Percentiles rank a stretch among this genome's conserved stretches.
Evolutionary conservation across 2,113 vertebrate species (phyloP).

Genomic region (Myotis lucifugus): DNA sequence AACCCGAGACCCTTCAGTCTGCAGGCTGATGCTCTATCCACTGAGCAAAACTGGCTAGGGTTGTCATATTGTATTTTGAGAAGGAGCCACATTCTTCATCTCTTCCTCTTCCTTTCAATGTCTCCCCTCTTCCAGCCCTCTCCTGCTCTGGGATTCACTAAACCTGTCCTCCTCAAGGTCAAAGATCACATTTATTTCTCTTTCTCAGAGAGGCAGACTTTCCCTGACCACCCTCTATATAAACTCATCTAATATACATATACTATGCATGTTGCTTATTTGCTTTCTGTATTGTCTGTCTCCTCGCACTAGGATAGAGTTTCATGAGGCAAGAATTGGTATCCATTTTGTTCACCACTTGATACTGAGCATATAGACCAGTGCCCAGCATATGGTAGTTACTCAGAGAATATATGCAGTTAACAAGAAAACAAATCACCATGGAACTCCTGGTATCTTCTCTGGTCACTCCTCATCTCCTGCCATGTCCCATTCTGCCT

Average conservation of each 20-base stretch:
- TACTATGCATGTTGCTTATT: not conserved
- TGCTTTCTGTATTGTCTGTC: not conserved
- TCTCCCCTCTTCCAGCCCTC: not conserved
- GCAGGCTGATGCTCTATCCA: too few species aligned
- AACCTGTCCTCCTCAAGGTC: not conserved
- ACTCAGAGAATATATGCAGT: not conserved
- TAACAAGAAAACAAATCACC: not conserved
- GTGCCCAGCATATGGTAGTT: not conserved
- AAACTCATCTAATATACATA: not conserved
- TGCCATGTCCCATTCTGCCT: not conserved
- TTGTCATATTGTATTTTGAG: not conserved
- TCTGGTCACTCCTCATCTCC: not conserved
- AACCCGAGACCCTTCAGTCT: too few species aligned
- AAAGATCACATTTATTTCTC: not conserved
- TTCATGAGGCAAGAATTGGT: not conserved
- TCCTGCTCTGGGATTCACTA: not conserved
- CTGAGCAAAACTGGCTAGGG: too few species aligned
- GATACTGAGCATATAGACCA: not conserved
- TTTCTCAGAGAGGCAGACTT: not conserved
- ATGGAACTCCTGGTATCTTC: not conserved
- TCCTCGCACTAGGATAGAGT: not conserved
- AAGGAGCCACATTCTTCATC: not conserved
- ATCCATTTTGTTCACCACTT: not conserved
- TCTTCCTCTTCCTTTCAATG: not conserved
- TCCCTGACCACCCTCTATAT: not conserved